phyloP scores from a whole-genome alignment of 2,113 vertebrate genomes.

The Tetrao urogallus region DNA sequence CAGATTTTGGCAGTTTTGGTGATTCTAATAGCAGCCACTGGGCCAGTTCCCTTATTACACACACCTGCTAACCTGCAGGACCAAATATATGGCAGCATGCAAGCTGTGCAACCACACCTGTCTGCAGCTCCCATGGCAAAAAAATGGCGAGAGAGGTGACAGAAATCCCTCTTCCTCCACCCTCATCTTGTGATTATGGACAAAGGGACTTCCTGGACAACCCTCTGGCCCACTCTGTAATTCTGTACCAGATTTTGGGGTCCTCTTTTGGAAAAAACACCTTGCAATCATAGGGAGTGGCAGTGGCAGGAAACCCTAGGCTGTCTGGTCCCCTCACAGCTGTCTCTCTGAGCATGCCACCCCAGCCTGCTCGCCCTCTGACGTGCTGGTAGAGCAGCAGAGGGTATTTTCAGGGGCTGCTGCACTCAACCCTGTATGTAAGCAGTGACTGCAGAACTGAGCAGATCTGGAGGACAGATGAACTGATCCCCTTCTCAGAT shows the following conservation, averaged over 20 bases:
- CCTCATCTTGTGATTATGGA: not conserved
- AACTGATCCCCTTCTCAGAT: not conserved
- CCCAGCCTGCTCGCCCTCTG: not conserved
- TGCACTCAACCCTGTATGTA: accelerated
- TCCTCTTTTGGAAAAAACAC: not conserved
- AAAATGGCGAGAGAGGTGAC: not conserved
- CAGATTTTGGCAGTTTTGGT: not conserved
- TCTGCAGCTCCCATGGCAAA: not conserved
- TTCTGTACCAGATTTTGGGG: not conserved
- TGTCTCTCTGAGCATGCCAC: accelerated
- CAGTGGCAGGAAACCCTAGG: accelerated
- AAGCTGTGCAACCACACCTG: not conserved
- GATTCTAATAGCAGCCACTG: not conserved
- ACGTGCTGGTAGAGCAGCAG: constrained; percentile 17
- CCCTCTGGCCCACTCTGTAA: not conserved
- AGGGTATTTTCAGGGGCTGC: constrained; percentile 21
- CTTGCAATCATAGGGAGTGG: not conserved
- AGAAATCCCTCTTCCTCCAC: not conserved
- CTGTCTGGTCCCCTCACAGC: accelerated
- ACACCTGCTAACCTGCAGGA: not conserved
- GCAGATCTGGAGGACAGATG: not conserved
- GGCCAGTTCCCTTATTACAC: not conserved
- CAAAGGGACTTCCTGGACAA: not conserved
- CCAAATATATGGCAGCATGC: not conserved
- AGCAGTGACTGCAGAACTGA: not conserved